Percentiles rank a stretch among this genome's conserved stretches.
Evolutionary conservation across 1,140 invertebrate genomes (phyloP).

Genomic region (Ips nitidus): DNA sequence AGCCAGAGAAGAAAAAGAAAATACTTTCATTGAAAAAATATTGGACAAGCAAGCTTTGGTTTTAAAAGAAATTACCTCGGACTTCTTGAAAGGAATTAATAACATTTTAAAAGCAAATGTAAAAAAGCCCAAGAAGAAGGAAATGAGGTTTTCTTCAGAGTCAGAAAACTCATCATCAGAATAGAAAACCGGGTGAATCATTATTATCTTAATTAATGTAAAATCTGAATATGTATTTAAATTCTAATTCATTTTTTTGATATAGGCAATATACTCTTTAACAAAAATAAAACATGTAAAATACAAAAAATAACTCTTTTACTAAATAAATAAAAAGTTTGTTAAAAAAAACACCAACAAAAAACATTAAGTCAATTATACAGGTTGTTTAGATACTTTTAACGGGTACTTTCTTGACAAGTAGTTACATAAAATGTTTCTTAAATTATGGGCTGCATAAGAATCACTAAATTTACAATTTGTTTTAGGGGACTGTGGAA

Average conservation of each 20-base stretch:
- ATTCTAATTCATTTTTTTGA: background rate
- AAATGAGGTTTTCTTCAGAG: background rate
- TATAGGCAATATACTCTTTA: background rate
- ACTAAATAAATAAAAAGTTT: background rate
- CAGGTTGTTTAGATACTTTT: conserved; percentile 6
- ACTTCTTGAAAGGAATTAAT: conserved; percentile 1
- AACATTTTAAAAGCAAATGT: too few species aligned
- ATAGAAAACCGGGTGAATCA: too few species aligned
- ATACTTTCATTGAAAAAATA: conserved; percentile 3
- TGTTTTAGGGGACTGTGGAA: background rate
- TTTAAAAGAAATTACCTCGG: background rate
- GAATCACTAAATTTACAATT: background rate
- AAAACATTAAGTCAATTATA: too few species aligned
- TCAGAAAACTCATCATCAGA: too few species aligned
- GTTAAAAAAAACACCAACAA: too few species aligned
- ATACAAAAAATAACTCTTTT: background rate
- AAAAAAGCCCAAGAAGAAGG: too few species aligned
- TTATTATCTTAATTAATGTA: background rate
- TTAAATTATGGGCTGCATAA: conserved; percentile 7
- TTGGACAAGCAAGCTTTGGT: background rate
- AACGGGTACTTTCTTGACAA: background rate
- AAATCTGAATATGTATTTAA: background rate
- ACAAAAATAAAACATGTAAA: background rate
- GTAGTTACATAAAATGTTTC: conserved; percentile 1
- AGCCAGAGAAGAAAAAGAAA: background rate